A percentile compares a stretch with the other conserved stretches of the same genome.
phyloP scores from a whole-genome alignment of 2,888 invertebrate species.

The Brachyopa scutellaris region DNA sequence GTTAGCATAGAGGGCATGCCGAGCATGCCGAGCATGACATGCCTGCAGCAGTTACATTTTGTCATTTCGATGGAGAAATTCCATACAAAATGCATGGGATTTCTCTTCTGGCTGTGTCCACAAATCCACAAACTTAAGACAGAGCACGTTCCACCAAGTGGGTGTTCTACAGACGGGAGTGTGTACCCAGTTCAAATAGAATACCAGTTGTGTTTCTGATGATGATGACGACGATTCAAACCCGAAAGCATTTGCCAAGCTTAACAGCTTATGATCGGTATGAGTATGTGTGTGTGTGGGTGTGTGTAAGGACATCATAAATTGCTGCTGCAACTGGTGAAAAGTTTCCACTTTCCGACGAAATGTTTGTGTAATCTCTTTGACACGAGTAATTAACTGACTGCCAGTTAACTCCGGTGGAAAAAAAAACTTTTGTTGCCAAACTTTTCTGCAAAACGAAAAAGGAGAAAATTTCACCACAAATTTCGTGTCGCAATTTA shows the following conservation, averaged over 20 bases:
- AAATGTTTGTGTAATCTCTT: conserved; percentile 44
- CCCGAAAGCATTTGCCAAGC: too few species aligned
- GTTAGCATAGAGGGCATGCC: too few species aligned
- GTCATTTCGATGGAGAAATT: conserved; percentile 5
- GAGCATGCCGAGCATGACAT: conserved; percentile 33
- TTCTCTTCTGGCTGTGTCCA: conserved; percentile 26
- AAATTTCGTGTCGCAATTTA: conserved; percentile 1
- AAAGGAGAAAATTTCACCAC: neutral
- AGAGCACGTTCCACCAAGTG: conserved; percentile 48
- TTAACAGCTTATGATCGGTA: too few species aligned
- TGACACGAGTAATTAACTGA: conserved; percentile 52
- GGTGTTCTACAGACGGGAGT: neutral
- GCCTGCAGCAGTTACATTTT: conserved; percentile 35
- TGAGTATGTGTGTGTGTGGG: too few species aligned
- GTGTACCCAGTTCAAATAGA: conserved; percentile 10
- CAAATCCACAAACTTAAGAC: conserved; percentile 48
- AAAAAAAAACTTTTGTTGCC: conserved; percentile 2
- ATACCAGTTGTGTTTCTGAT: conserved; percentile 35
- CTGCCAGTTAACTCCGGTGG: neutral
- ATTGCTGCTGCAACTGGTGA: conserved; percentile 59
- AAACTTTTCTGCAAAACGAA: conserved; percentile 5
- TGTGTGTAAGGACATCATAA: conserved; percentile 39
- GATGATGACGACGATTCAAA: too few species aligned
- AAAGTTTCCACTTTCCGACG: conserved; percentile 32
- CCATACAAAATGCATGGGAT: conserved; percentile 25